Conservation (phyloP, 2,797 vertebrate genomes). For the Artibeus lituratus region DNA sequence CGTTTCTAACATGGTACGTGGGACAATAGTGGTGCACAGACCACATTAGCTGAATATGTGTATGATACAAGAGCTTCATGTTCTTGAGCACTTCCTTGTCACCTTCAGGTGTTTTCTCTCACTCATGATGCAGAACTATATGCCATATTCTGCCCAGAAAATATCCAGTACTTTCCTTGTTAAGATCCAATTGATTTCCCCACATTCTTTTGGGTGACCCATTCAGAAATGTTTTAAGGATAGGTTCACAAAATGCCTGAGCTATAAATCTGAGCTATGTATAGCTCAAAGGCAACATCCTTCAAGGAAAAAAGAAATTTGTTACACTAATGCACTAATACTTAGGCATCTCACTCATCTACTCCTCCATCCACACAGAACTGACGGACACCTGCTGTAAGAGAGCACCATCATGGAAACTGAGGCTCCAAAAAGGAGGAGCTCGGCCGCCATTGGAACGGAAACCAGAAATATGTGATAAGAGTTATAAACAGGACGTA, state of each 20-base stretch:
- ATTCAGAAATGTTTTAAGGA: constrained; percentile 34
- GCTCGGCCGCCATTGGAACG: neutral
- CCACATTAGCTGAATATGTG: neutral
- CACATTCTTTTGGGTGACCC: constrained; percentile 10
- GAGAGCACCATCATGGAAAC: neutral
- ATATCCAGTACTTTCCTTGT: neutral
- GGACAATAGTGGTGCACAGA: neutral
- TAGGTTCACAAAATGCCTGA: constrained; percentile 9
- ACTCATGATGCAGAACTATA: neutral
- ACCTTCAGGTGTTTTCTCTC: neutral
- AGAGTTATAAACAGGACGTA: neutral
- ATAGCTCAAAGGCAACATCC: neutral
- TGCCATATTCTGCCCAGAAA: neutral
- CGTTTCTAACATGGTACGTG: neutral
- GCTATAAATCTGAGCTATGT: neutral
- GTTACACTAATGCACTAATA: neutral
- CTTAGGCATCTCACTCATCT: neutral
- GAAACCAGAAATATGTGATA: neutral
- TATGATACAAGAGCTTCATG: neutral
- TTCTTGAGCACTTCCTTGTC: neutral
- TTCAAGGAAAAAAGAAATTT: neutral
- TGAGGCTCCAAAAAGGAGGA: neutral
- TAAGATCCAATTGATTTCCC: neutral
- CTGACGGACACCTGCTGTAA: neutral
- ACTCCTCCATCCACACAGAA: neutral